These are phyloP conservation scores for Matsumurasca onukii DNA, from an alignment of 1,140 invertebrate species.

Conservation along the genomic window DNA sequence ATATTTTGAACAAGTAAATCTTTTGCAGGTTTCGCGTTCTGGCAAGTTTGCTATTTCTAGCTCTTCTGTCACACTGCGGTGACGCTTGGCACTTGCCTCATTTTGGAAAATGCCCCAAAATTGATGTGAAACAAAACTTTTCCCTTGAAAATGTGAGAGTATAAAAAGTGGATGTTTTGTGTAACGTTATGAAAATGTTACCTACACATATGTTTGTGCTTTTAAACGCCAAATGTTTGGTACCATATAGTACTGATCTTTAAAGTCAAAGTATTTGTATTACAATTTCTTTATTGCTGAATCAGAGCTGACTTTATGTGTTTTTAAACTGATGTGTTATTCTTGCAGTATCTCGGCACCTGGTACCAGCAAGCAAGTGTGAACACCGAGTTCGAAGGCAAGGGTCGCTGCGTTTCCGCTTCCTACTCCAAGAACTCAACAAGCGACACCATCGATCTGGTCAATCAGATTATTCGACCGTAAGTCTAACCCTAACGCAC, in stretches of 20 bases:
- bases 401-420: constrained; percentile 2
- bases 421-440: background rate
- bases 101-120: background rate
- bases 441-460: background rate
- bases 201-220: background rate
- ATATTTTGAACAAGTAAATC: no score
- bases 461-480: background rate
- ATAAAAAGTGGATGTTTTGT: background rate
- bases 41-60: no score
- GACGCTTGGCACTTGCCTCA: background rate
- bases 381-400: constrained; percentile 5
- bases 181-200: background rate
- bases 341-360: background rate
- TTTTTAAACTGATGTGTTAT: no score
- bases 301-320: no score
- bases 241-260: no score
- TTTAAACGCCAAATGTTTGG: no score
- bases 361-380: constrained; percentile 8
- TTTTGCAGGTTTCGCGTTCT: no score
- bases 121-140: constrained; percentile 7
- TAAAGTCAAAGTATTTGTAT: no score
- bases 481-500: background rate
- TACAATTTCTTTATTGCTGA: no score
- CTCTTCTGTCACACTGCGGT: no score
- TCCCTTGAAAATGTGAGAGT: background rate